phyloP scores from a whole-genome alignment of 1,140 invertebrate species.

The Heterodera schachtii region DNA sequence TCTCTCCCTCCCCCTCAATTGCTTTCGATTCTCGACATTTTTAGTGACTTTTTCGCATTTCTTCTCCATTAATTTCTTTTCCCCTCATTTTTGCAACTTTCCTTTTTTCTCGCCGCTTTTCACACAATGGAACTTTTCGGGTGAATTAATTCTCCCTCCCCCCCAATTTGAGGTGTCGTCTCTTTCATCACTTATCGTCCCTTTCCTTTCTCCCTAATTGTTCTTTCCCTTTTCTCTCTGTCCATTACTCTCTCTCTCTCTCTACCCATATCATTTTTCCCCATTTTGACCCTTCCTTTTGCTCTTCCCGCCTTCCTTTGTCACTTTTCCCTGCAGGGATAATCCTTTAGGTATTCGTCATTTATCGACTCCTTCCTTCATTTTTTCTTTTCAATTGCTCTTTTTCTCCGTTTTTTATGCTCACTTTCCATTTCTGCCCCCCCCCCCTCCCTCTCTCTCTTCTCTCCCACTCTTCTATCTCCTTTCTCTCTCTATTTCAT shows the following conservation, averaged over 20 bases:
- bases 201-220: not conserved
- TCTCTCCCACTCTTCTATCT: too few relatives aligned
- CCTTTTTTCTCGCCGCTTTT: not conserved
- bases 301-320: not conserved
- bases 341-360: not conserved
- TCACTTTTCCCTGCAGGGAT: not conserved
- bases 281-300: not conserved
- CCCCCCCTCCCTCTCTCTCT: too few relatives aligned
- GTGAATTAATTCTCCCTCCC: not conserved
- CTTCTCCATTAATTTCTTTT: not conserved
- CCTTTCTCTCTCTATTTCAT: not conserved
- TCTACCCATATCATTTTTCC: not conserved
- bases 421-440: too few relatives aligned
- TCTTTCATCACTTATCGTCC: too few relatives aligned
- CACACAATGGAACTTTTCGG: not conserved
- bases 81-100: not conserved
- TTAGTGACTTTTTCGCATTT: not conserved
- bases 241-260: not conserved
- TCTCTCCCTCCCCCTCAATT: not conserved
- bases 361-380: not conserved
- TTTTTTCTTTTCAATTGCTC: too few relatives aligned
- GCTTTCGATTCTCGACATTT: not conserved
- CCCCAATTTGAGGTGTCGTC: not conserved
- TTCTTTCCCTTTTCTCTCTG: not conserved
- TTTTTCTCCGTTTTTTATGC: too few relatives aligned